Evolutionary conservation across 37 sponge, comb jelly and placozoan genomes (phyloP).

Genomic region (Mnemiopsis leidyi): DNA sequence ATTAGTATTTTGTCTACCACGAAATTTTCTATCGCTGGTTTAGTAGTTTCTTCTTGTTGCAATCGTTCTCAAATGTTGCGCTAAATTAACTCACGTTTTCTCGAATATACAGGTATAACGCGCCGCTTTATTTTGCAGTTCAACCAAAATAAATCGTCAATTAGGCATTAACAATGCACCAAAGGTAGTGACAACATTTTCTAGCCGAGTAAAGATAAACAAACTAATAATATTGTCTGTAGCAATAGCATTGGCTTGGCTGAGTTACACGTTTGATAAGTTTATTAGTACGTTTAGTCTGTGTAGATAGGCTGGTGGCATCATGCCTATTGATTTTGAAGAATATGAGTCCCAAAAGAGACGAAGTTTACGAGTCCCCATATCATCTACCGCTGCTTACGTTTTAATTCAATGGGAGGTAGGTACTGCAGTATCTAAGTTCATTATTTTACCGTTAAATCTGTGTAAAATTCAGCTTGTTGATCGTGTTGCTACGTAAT

Average conservation of each 20-base stretch:
- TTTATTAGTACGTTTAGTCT: background rate
- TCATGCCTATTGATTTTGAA: background rate
- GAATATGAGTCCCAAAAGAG: background rate
- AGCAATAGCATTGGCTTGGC: background rate
- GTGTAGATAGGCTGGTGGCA: too few relatives aligned
- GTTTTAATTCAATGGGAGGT: background rate
- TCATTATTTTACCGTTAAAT: too few relatives aligned
- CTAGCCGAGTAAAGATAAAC: background rate
- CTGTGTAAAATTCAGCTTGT: too few relatives aligned
- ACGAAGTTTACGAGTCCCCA: background rate
- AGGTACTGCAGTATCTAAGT: too few relatives aligned
- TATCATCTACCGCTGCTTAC: background rate
- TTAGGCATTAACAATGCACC: background rate
- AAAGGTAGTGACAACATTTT: background rate
- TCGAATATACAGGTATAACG: background rate
- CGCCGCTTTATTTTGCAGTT: background rate
- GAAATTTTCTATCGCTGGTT: too few relatives aligned
- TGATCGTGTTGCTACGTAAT: too few relatives aligned
- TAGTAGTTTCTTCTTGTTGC: too few relatives aligned
- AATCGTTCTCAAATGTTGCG: too few relatives aligned
- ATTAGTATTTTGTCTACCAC: too few relatives aligned
- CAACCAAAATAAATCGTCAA: background rate
- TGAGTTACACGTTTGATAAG: background rate
- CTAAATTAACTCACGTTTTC: too few relatives aligned
- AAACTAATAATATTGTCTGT: background rate